Evolutionary conservation across 2,888 invertebrate species (phyloP).

Genomic region (Tuta absoluta): DNA sequence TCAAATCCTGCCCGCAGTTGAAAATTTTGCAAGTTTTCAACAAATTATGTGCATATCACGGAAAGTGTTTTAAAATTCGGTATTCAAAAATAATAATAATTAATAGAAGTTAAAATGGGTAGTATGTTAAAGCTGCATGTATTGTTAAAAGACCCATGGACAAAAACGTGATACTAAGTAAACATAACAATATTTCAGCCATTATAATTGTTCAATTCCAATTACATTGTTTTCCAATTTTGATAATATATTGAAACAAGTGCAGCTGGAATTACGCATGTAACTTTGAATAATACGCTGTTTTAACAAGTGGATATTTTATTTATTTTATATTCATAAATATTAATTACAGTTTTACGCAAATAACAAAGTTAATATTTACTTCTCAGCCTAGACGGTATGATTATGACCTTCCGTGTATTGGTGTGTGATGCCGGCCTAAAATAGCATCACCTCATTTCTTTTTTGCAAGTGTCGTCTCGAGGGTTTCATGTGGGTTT

Average conservation of each 20-base stretch:
- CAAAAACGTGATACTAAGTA: neutral
- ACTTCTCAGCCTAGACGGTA: neutral
- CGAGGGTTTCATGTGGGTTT: too few species aligned
- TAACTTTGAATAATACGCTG: neutral
- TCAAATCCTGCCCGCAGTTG: too few species aligned
- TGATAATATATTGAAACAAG: neutral
- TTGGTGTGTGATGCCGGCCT: neutral
- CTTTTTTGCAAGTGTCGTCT: too few species aligned
- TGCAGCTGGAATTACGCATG: neutral
- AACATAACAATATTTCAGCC: neutral
- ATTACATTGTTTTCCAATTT: constrained; percentile 3
- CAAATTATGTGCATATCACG: too few species aligned
- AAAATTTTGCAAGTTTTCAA: too few species aligned
- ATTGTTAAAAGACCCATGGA: neutral
- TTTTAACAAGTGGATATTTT: neutral
- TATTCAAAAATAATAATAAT: too few species aligned
- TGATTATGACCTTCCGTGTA: neutral
- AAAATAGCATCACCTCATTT: too few species aligned
- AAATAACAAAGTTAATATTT: neutral
- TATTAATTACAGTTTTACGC: neutral
- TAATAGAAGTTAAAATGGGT: too few species aligned
- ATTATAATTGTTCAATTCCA: neutral
- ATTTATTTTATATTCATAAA: neutral
- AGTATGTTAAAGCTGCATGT: too few species aligned
- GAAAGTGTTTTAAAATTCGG: too few species aligned